Evolutionary conservation across 2,888 invertebrate genomes (phyloP).

Genomic region (Dasysyrphus tricinctus): DNA sequence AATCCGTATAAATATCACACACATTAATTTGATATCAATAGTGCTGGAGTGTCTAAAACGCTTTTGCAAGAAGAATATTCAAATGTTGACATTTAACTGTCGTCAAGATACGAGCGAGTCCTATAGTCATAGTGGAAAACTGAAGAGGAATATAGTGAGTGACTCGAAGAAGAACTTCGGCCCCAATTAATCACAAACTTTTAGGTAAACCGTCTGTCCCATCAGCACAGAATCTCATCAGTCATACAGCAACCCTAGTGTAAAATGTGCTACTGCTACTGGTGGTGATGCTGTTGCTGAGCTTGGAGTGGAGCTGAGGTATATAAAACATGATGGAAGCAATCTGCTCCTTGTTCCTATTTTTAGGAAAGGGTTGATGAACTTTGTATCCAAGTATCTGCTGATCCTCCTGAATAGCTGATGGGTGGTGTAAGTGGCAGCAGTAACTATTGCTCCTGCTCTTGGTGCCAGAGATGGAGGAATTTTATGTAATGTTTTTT

Average conservation of each 20-base stretch:
- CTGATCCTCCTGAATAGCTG: conserved; percentile 43
- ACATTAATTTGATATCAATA: conserved; percentile 65
- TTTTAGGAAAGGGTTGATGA: conserved; percentile 57
- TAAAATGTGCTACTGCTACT: conserved; percentile 40
- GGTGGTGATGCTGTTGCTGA: neutral
- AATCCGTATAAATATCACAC: conserved; percentile 44
- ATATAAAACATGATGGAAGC: conserved; percentile 59
- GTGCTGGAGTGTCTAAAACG: conserved; percentile 11
- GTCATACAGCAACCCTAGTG: conserved; percentile 47
- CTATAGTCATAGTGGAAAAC: neutral
- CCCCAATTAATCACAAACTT: conserved; percentile 65
- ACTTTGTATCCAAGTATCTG: conserved; percentile 53
- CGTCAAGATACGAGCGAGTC: conserved; percentile 26
- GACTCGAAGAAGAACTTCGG: conserved; percentile 50
- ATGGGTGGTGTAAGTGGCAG: conserved; percentile 30
- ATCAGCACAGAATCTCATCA: conserved; percentile 70
- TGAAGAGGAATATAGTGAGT: conserved; percentile 1
- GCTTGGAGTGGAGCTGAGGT: neutral
- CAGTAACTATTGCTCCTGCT: conserved; percentile 41
- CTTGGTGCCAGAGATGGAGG: conserved; percentile 9
- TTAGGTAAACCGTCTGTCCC: conserved; percentile 69
- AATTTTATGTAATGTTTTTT: conserved; percentile 30
- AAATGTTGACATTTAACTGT: conserved; percentile 62
- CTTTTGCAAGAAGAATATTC: conserved; percentile 51
- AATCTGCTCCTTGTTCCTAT: conserved; percentile 65